A percentile compares a stretch with the other conserved stretches of the same genome.
Evolutionary conservation across 2,797 vertebrate genomes (phyloP).

Genomic region (Balearica regulorum): DNA sequence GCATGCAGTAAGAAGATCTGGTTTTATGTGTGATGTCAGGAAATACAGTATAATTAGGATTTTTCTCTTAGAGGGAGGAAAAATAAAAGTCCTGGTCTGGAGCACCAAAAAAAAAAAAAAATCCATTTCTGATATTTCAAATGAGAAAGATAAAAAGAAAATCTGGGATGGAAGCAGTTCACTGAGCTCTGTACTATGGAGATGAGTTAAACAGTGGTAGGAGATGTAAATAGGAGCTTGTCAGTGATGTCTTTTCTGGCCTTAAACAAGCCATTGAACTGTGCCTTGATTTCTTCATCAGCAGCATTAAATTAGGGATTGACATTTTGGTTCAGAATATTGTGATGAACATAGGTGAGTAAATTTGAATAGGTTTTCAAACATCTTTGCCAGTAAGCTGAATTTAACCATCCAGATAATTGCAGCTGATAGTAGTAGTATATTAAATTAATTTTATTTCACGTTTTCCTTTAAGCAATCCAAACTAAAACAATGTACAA

Average conservation of each 20-base stretch:
- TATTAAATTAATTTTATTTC: background rate
- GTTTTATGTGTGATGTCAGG: background rate
- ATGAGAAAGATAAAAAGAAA: background rate
- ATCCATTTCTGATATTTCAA: background rate
- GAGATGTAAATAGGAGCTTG: background rate
- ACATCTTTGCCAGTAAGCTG: background rate
- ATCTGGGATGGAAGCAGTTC: background rate
- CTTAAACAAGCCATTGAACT: background rate
- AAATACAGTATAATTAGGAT: background rate
- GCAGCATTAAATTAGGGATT: background rate
- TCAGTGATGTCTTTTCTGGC: background rate
- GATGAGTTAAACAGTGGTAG: background rate
- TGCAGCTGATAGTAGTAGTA: background rate
- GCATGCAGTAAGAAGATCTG: background rate
- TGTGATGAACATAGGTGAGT: background rate
- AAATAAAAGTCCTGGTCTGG: background rate
- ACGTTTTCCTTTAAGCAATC: background rate
- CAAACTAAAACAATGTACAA: background rate
- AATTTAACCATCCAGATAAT: background rate
- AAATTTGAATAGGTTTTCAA: background rate
- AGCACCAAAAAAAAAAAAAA: background rate
- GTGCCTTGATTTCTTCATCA: background rate
- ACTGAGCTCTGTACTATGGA: background rate
- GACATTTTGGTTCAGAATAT: background rate
- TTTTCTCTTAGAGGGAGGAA: background rate